These are phyloP conservation scores for Caradrina kadenii DNA, from an alignment of 2,888 invertebrate species.

Conservation along the genomic window DNA sequence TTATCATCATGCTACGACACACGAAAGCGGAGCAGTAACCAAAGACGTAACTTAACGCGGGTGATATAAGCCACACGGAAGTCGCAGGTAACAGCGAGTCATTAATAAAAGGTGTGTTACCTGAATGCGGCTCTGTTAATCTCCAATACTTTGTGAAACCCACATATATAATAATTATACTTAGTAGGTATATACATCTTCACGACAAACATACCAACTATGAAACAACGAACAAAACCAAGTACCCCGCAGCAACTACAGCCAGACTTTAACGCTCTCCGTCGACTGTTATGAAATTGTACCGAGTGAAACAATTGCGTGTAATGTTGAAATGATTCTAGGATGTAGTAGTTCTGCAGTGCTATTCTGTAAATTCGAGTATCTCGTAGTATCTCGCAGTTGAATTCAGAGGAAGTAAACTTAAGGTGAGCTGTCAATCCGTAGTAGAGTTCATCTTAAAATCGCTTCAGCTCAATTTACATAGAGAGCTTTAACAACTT, in stretches of 20 bases:
- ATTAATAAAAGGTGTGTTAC: too few species aligned
- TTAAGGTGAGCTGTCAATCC: too few species aligned
- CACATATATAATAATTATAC: slow-evolving; percentile 1
- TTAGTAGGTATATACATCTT: background rate
- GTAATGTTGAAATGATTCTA: slow-evolving; percentile 39
- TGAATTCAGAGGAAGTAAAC: too few species aligned
- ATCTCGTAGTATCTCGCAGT: too few species aligned
- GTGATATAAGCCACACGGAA: too few species aligned
- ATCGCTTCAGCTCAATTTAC: background rate
- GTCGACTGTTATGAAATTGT: slow-evolving; percentile 43
- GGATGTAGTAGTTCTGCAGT: slow-evolving; percentile 20
- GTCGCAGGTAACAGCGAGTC: too few species aligned
- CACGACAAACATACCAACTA: slow-evolving; percentile 19
- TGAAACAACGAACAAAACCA: slow-evolving; percentile 29
- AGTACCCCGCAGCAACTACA: slow-evolving; percentile 26
- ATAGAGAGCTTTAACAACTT: background rate
- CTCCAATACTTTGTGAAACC: slow-evolving; percentile 12
- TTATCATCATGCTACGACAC: too few species aligned
- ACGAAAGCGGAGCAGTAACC: too few species aligned
- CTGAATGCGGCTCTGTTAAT: too few species aligned
- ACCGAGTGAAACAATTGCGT: slow-evolving; percentile 38
- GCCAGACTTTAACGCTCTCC: slow-evolving; percentile 25
- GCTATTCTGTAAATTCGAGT: too few species aligned
- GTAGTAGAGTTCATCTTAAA: too few species aligned
- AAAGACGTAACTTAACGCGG: too few species aligned